Evolutionary conservation across 2,113 vertebrate species (phyloP), one percentile per base, ranked within the genome.

Genomic region (Pterocles burchelli): DNA sequence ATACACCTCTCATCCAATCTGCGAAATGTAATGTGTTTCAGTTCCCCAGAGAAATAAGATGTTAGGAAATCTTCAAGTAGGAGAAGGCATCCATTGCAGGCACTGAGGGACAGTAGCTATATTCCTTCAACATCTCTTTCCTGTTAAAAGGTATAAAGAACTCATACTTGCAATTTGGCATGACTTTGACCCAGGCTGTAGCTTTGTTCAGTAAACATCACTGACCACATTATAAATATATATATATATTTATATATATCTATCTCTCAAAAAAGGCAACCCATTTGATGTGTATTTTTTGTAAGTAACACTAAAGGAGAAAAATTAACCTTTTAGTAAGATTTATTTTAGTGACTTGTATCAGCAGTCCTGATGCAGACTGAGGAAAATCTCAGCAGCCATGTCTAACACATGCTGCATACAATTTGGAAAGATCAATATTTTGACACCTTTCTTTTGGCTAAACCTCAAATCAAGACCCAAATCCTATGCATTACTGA

Each of bases 361-460:
- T 84, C 65, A 90, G 79, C 2, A 2, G 55, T 45, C 48, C 43
- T 89, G 41, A 72, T 57, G 49, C 13, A 78, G 63, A 57, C 59
- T 59, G 45, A 85, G 68, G 52, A 61, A 85, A 83, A 76, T 65
- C 43, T 66, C 78, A 74, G 51, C 2, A 4, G 63, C 48, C 61
- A 89, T 33, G 45, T 89, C 41, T 72, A 88, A 81, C 43, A 58
- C 5, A 24, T 33, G 48, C 26, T 72, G 48, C 28, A 63, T 20
- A 28, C n/a, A 88, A 22, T 79, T 86, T 85, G 33, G 66, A 85
- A 95, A 96, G 70, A 55, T 57, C 83, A 95, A 54, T 91, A 90
- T 96, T 96, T 95, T 96, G 68, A 93, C 79, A 94, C 12, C 21
- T 95, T 94, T 84, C 36, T 78, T 86, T 89, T 62, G 43, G 33